Evolutionary conservation across 2,797 vertebrate species (phyloP), one percentile per base, ranked within the genome.

Genomic region (Scomberomorus guttatus): DNA sequence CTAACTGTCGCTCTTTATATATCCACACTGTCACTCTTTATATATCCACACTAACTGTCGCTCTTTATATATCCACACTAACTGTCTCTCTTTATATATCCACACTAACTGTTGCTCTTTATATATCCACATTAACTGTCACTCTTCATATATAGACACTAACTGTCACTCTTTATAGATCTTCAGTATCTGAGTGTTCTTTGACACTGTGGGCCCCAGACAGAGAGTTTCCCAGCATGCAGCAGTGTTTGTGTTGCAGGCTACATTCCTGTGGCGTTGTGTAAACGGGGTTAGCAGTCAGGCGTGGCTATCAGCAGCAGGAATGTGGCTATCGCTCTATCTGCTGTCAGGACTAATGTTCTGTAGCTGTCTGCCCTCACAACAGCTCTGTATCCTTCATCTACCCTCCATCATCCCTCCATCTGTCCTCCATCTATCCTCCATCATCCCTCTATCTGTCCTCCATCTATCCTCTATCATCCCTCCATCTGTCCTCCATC

Each of bases 201-300:
- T 67, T 81, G 59, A 25, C 58, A 52, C 68, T 25, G 58, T 77
- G 79, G 84, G 87, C 77, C 84, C 86, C 84, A 88, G 88, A 91
- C 84, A 48, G 64, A 10, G 44, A 29, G 56, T 78, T 90, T 89
- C 83, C 83, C 86, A 88, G 79, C 82, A 80, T 86, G 87, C 76
- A 78, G 72, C 79, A 81, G 78, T 87, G 92, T 93, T 92, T 90
- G 79, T 91, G 85, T 89, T 86, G 89, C 79, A 17, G 65, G 78
- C 83, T 74, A 65, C 88, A 92, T 93, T 93, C 92, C 88, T 87
- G 76, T 80, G 68, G 80, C 84, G 74, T 91, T 93, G 90, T 82
- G 78, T 90, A 89, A 91, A 92, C 91, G 37, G 64, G 73, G 83
- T 91, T 86, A 89, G 50, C 91, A 86, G 80, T 88, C 81, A 90